Evolutionary conservation across 2,888 invertebrate genomes (phyloP).

Genomic region (Tetramorium bicarinatum): DNA sequence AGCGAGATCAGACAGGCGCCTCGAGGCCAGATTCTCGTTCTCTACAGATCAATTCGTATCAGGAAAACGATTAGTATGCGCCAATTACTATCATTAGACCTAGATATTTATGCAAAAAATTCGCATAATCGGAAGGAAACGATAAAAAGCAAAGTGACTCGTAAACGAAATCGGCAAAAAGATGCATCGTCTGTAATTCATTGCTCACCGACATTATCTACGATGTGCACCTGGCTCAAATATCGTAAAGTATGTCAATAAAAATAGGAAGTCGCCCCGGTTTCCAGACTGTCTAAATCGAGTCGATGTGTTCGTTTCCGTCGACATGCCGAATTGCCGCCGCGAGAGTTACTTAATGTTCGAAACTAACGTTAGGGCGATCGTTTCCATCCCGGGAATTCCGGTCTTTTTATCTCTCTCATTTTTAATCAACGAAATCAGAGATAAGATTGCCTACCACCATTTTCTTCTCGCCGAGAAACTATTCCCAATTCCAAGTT

Average conservation of each 20-base stretch:
- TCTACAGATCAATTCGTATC: slow-evolving; percentile 4
- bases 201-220: not conserved
- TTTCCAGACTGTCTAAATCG: slow-evolving; percentile 39
- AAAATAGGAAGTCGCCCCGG: slow-evolving; percentile 30
- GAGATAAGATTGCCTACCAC: not conserved
- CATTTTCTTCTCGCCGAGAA: slow-evolving; percentile 13
- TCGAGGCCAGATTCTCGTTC: slow-evolving; percentile 6
- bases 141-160: not conserved
- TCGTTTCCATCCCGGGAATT: not conserved
- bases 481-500: slow-evolving; percentile 22
- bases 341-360: slow-evolving; percentile 5
- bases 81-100: slow-evolving; percentile 7
- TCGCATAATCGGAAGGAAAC: not conserved
- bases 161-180: not conserved
- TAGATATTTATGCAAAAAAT: not conserved
- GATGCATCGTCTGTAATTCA: not conserved
- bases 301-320: slow-evolving; percentile 33
- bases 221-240: slow-evolving; percentile 10
- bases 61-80: slow-evolving; percentile 20
- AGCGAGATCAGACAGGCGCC: not conserved
- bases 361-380: not conserved
- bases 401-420: not conserved
- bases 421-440: slow-evolving; percentile 41
- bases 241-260: slow-evolving; percentile 33
- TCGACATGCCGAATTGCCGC: slow-evolving; percentile 7